These are phyloP conservation scores for Polydrusus cervinus DNA, from an alignment of 2,888 invertebrate species.

Conservation along the genomic window DNA sequence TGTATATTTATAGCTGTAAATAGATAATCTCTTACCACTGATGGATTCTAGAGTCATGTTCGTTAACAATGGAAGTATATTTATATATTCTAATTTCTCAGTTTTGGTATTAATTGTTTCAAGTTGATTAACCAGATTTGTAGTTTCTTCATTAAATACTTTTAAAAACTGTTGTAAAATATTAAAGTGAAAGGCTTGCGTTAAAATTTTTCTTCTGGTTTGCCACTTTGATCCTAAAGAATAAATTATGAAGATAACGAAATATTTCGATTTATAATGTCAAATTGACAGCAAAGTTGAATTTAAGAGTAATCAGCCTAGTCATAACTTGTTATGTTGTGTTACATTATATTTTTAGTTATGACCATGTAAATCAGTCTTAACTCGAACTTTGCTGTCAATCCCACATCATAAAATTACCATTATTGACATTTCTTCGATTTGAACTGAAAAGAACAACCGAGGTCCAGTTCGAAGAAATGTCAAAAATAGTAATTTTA, in stretches of 20 bases:
- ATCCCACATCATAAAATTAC: no score
- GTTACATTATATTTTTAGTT: no score
- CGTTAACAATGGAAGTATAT: conserved; percentile 71
- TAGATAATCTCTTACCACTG: conserved; percentile 69
- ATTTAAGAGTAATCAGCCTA: no score
- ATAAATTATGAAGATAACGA: neutral
- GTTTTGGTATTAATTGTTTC: conserved; percentile 57
- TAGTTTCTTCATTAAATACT: conserved; percentile 66
- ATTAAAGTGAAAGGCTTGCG: conserved; percentile 70
- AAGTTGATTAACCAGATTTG: conserved; percentile 61
- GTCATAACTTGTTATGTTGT: no score
- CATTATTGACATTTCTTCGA: no score
- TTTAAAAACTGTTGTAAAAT: conserved; percentile 67
- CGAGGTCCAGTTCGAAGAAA: no score
- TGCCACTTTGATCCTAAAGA: conserved; percentile 70
- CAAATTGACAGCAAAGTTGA: no score
- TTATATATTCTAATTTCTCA: conserved; percentile 56
- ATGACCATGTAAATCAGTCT: no score
- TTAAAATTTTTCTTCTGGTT: conserved; percentile 68
- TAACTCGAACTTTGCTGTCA: no score
- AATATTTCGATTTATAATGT: no score
- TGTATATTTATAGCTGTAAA: neutral
- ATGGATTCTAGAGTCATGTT: conserved; percentile 74
- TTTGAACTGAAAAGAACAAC: no score
- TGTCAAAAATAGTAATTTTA: no score